Conservation (phyloP, 2,113 vertebrate genomes). For the Athene cunicularia region DNA sequence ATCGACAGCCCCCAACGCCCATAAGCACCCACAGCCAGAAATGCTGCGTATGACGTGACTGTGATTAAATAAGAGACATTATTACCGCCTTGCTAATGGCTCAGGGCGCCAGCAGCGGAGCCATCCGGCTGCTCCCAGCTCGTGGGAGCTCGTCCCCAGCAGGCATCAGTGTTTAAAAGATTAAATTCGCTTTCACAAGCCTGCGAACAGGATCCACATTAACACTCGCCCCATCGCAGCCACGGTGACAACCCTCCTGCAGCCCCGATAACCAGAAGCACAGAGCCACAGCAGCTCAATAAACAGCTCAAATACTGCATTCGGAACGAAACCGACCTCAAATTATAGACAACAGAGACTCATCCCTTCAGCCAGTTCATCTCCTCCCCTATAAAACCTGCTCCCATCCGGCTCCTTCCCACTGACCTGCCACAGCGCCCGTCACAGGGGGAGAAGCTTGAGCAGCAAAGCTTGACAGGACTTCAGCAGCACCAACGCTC, state of each 20-base stretch:
- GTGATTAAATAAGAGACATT: background rate
- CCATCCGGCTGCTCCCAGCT: background rate
- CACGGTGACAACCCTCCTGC: background rate
- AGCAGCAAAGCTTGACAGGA: background rate
- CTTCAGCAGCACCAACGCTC: accelerated
- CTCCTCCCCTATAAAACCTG: background rate
- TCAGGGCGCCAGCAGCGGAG: background rate
- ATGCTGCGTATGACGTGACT: accelerated
- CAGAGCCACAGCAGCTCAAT: background rate
- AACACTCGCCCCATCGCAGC: accelerated
- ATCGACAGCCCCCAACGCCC: background rate
- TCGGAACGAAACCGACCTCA: background rate
- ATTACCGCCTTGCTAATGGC: background rate
- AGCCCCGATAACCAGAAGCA: accelerated
- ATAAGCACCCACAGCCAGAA: background rate
- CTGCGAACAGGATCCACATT: background rate
- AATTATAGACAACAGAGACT: background rate
- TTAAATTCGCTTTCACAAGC: background rate
- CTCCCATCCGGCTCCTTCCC: background rate
- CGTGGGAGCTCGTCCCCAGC: accelerated
- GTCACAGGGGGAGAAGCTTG: accelerated
- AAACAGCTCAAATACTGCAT: accelerated
- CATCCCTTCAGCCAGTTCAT: background rate
- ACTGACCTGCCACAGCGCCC: background rate
- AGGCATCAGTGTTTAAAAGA: background rate